Percentiles rank a stretch among this genome's conserved stretches.
These are phyloP conservation scores for Drosophila eohydei DNA, from an alignment of 2,888 invertebrate species.

Conservation along the genomic window DNA sequence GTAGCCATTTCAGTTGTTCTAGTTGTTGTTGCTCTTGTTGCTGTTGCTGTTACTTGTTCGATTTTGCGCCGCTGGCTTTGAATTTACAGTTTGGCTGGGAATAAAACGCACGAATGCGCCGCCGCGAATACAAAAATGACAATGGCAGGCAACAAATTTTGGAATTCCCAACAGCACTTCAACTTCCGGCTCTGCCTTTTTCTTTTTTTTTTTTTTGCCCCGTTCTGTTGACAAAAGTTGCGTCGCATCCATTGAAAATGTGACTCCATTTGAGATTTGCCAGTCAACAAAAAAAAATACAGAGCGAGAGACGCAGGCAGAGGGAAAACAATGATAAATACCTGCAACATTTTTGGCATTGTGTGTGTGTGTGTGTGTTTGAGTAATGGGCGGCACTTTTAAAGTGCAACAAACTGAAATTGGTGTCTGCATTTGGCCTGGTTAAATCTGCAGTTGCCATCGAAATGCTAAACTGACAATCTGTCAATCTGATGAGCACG, in stretches of 20 bases:
- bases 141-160: constrained; percentile 80
- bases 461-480: constrained; percentile 41
- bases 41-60: constrained; percentile 50
- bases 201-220: constrained; percentile 4
- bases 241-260: constrained; percentile 67
- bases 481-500: constrained; percentile 42
- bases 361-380: constrained; percentile 22
- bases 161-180: constrained; percentile 80
- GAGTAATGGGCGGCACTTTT: constrained; percentile 46
- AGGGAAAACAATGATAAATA: constrained; percentile 34
- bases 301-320: background rate
- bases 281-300: constrained; percentile 32
- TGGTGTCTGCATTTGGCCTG: constrained; percentile 34
- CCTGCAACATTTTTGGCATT: constrained; percentile 51
- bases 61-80: constrained; percentile 76
- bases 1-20: constrained; percentile 14
- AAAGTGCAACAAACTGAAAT: constrained; percentile 49
- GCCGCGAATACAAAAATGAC: constrained; percentile 74
- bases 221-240: constrained; percentile 55
- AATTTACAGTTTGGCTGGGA: constrained; percentile 77
- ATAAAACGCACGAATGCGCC: constrained; percentile 78
- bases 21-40: constrained; percentile 4
- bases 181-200: constrained; percentile 68
- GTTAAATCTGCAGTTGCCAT: constrained; percentile 32
- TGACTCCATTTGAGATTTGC: constrained; percentile 78